Evolutionary conservation across 2,797 vertebrate genomes (phyloP), one percentile per base, ranked within the genome.

Genomic region (Otolemur crassicaudatus): DNA sequence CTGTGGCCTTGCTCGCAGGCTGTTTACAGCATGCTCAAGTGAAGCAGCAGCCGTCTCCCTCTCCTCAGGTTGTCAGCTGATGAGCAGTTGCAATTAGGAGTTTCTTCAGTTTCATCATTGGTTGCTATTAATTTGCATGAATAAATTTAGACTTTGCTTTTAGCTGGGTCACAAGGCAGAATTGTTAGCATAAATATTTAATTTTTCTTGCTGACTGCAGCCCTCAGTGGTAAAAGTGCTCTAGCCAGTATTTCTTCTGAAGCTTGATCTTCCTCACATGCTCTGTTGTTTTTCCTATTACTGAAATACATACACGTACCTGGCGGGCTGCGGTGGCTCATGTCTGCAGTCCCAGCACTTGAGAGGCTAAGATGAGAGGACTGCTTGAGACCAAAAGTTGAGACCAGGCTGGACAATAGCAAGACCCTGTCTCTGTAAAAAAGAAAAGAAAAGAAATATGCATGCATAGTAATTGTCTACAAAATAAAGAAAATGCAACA

Each of bases 81-180:
- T 87, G 46, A 91, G 84, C 53, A 93, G 1, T 91, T 73, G 25
- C 89, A 94, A 37, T 92, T 85, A 92, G 93, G 83, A 56, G 14
- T 93, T 91, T 96, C 43, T 95, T 94, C 43, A 82, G 61, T 84
- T 96, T 83, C 75, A 58, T 96, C 95, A 72, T 85, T 82, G 86
- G 82, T 94, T 90, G 63, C 87, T 94, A 7, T 82, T 94, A 58
- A 94, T 96, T 95, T 97, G 89, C 94, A 80, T 63, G 80, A 91
- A 86, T 93, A 95, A 95, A 88, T 97, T 97, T 96, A 96, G 96
- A 96, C 91, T 91, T 96, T 77, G 94, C 79, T 94, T 91, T 95
- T 63, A 97, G 87, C 95, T 96, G 56, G 96, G 90, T 97, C 95
- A 95, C 73, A 75, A 92, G 97, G 49, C 94, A 83, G 92, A 94